Conservation (phyloP, 2,113 vertebrate genomes). For the Silurus asotus region DNA sequence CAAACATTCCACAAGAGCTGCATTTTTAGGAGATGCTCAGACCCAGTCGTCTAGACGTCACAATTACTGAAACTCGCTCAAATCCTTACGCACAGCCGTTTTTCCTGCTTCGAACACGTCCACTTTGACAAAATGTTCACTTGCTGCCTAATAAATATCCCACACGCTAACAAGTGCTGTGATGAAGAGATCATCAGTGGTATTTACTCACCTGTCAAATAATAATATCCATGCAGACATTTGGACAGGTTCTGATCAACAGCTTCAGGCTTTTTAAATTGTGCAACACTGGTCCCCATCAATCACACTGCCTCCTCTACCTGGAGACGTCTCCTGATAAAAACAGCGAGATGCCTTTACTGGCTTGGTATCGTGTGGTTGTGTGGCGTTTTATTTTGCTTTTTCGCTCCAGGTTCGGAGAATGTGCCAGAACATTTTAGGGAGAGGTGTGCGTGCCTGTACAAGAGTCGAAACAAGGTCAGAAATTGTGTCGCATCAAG, state of each 20-base stretch:
- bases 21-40: too few relatives aligned
- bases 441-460: slow-evolving; percentile 4
- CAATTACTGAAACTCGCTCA: too few relatives aligned
- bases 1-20: too few relatives aligned
- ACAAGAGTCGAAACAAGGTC: neutral
- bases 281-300: neutral
- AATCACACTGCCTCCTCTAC: neutral
- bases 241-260: neutral
- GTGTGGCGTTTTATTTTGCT: neutral
- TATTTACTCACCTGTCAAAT: too few relatives aligned
- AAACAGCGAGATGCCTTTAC: neutral
- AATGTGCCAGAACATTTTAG: neutral
- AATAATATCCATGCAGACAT: neutral
- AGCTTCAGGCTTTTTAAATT: neutral
- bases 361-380: neutral
- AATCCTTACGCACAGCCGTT: too few relatives aligned
- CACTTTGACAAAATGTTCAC: too few relatives aligned
- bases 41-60: too few relatives aligned
- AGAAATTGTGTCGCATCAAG: neutral
- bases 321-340: neutral
- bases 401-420: neutral
- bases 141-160: too few relatives aligned
- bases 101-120: too few relatives aligned
- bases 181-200: too few relatives aligned
- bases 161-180: too few relatives aligned